Conservation (phyloP, 2,888 invertebrate genomes). For the Ommatoiulus sabulosus region DNA sequence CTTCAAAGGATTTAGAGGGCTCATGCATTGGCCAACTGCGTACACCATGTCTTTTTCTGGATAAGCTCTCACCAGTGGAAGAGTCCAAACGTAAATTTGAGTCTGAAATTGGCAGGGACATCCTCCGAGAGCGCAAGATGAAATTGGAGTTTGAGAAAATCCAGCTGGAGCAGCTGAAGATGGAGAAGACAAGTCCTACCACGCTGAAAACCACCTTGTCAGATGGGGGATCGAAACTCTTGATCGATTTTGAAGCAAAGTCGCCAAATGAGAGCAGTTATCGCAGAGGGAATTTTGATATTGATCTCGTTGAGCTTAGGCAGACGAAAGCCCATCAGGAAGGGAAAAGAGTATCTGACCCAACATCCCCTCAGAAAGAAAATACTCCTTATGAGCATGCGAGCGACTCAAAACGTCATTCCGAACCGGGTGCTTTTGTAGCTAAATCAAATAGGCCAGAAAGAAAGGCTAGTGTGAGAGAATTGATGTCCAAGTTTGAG, state of each 20-base stretch:
- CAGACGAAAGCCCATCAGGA: conserved; percentile 52
- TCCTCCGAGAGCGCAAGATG: conserved; percentile 69
- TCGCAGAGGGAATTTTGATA: neutral
- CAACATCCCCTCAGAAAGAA: conserved; percentile 46
- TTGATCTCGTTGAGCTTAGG: conserved; percentile 55
- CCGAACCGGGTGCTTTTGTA: conserved; percentile 57
- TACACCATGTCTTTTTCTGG: conserved; percentile 56
- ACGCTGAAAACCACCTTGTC: neutral
- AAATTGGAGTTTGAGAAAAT: conserved; percentile 67
- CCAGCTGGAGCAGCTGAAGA: conserved; percentile 61
- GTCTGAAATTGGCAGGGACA: conserved; percentile 70
- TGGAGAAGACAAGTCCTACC: neutral
- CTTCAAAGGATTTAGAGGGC: conserved; percentile 28
- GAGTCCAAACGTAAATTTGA: conserved; percentile 68
- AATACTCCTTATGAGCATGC: neutral
- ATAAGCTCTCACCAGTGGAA: conserved; percentile 61
- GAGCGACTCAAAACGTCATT: conserved; percentile 58
- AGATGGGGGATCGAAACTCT: neutral
- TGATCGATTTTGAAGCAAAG: neutral
- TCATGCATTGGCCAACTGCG: neutral
- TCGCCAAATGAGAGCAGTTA: conserved; percentile 6
- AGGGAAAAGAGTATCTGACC: conserved; percentile 59
- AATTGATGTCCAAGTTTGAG: conserved; percentile 63
- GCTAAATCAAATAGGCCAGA: conserved; percentile 59
- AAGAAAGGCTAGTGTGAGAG: conserved; percentile 63